Percentiles rank a stretch among this genome's conserved stretches.
These are phyloP conservation scores for Caenorhabditis wallacei DNA, from an alignment of 2,888 invertebrate genomes.

Conservation along the genomic window DNA sequence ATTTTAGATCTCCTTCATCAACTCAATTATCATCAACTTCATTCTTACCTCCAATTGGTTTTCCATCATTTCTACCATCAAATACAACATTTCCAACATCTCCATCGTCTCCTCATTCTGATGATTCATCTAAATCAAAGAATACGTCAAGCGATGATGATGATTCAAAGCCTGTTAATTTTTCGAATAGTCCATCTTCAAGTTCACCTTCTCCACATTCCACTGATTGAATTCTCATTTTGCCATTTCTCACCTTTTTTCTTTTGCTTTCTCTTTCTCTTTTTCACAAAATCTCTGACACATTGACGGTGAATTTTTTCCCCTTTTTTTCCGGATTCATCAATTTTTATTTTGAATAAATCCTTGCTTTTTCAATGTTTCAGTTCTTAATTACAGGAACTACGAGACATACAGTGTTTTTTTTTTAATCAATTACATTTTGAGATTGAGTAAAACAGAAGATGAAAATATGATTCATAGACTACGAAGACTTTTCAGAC, in stretches of 20 bases:
- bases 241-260: conserved; percentile 18
- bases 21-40: conserved; percentile 1
- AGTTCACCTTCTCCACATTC: conserved; percentile 51
- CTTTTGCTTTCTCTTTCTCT: conserved; percentile 19
- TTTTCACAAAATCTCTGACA: conserved; percentile 51
- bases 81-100: conserved; percentile 25
- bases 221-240: conserved; percentile 9
- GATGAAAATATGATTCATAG: no score
- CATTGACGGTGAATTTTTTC: conserved; percentile 56
- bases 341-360: not conserved
- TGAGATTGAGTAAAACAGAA: no score
- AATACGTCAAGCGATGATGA: conserved; percentile 40
- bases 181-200: conserved; percentile 40
- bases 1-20: conserved; percentile 1
- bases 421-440: no score
- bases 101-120: conserved; percentile 30
- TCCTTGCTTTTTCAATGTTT: not conserved
- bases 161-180: conserved; percentile 54
- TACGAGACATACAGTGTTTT: no score
- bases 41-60: conserved; percentile 23
- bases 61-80: conserved; percentile 14
- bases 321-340: conserved; percentile 11
- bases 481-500: no score
- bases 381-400: no score
- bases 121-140: conserved; percentile 42